Base-by-base conservation (phyloP, 1,140 invertebrate genomes). In the Anastrepha obliqua region DNA sequence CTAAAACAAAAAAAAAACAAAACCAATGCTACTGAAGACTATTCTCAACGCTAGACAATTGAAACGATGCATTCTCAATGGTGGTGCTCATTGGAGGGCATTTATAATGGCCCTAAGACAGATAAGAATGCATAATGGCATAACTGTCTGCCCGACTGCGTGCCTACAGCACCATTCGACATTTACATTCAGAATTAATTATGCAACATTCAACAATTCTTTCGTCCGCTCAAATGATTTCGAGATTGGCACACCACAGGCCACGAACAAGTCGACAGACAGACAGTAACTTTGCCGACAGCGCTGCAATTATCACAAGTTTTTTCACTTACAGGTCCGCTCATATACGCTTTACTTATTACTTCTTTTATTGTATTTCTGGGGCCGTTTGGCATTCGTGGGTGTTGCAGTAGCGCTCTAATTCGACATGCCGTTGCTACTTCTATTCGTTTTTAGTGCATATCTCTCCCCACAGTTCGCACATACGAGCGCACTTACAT, bases 371-470 rank as follows among this genome's bases (percentile, higher is more conserved):
- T 58, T 55, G 44, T n/a, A n/a, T 15, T 62, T 51, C 74, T 78
- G 74, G 47, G 44, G n/a, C 47, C 42, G 74, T 47, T 81, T 55
- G n/a, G 51, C 47, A 51, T 20, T 81, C 47, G 74, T 81, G 74
- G 74, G 74, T 81, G 74, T 81, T 81, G 74, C 47, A 81, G 74
- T 81, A 81, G 47, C 74, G 74, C 55, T 81, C 74, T 81, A 81
- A 58, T 29, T 55, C 47, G n/a, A 9, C 17, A n/a, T 58, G 44
- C 70, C 29, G 3, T 47, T 74, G 42, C 70, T 74, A n/a, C n/a
- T n/a, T n/a, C n/a, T n/a, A n/a, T n/a, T n/a, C n/a, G n/a, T n/a
- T n/a, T n/a, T n/a, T n/a, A n/a, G n/a, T n/a, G n/a, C n/a, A n/a
- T n/a, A n/a, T n/a, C n/a, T n/a, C n/a, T n/a, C n/a, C n/a, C n/a